Evolutionary conservation across 2,888 invertebrate species (phyloP), one percentile per base, ranked within the genome.

Genomic region (Dicycla oo): DNA sequence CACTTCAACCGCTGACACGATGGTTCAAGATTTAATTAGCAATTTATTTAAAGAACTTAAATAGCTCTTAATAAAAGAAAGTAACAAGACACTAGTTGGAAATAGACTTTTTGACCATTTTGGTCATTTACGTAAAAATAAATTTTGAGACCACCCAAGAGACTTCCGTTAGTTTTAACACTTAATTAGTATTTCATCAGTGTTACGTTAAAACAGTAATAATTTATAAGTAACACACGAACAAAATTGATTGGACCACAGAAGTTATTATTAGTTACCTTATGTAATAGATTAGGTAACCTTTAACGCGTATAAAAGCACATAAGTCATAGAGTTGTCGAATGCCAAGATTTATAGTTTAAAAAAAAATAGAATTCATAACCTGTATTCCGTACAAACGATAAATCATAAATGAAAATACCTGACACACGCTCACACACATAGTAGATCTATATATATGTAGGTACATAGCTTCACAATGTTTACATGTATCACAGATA

Each of bases 181-280:
- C 62, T 70, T 85, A 69, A 78, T 83, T 82, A 74, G 63, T 85
- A 82, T 85, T 82, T 78, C 65, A 68, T 71, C 65, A 62, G 51
- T 43, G 66, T 69, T 57, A 57, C 43, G 15, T 74, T 66, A 54
- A 69, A 73, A 61, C 2, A 18, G 76, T 61, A 43, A 75, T 77
- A 62, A 63, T 60, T 73, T 61, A 74, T 68, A 20, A 61, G 40
- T 62, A 57, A 57, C 45, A 67, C 53, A 51, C 20, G 23, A 45
- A 57, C 8, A 60, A 18, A 40, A 80, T 80, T 74, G 64, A 76
- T 61, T 61, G 26, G 43, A 60, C 64, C 10, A 49, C 51, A 73
- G 13, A 40, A 10, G 38, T 45, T 38, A 78, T 4, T 70, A 45
- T 43, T 43, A 49, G 1, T 30, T 26, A 34, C 7, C n/a, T 74